These are phyloP conservation scores for Spodoptera litura DNA, from an alignment of 1,140 invertebrate species.

Conservation along the genomic window DNA sequence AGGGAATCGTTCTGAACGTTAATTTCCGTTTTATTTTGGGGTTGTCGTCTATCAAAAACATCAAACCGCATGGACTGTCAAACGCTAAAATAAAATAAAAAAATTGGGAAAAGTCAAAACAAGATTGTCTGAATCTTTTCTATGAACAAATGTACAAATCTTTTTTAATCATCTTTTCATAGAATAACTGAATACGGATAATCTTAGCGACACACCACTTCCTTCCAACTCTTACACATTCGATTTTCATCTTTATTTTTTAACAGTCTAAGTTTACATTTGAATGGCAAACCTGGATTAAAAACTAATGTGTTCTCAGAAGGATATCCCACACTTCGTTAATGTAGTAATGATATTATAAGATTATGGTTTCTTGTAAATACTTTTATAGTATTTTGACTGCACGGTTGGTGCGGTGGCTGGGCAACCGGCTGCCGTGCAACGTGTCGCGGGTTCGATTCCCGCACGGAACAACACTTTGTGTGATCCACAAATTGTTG, in stretches of 20 bases:
- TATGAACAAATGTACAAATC: conserved; percentile 36
- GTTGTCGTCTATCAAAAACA: conserved; percentile 1
- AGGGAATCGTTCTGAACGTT: not conserved
- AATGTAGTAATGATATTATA: conserved; percentile 33
- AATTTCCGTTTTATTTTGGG: conserved; percentile 7
- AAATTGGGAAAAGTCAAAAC: not conserved
- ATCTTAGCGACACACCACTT: conserved; percentile 22
- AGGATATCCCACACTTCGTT: conserved; percentile 16
- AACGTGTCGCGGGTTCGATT: too few species aligned
- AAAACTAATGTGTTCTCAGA: conserved; percentile 30
- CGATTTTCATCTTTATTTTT: not conserved
- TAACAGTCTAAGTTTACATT: not conserved
- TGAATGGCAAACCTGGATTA: not conserved
- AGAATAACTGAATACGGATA: conserved; percentile 33
- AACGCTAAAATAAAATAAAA: not conserved
- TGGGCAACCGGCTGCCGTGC: too few species aligned
- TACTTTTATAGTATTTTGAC: conserved; percentile 16
- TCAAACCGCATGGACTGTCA: conserved; percentile 10
- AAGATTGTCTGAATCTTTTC: conserved; percentile 17
- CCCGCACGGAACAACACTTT: too few species aligned
- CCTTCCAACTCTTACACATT: not conserved
- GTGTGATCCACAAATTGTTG: too few species aligned
- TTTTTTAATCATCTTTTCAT: conserved; percentile 27
- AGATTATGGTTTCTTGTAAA: conserved; percentile 40
- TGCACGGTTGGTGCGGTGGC: too few species aligned